Base-by-base conservation (phyloP, 2,797 vertebrate genomes). In the Taenioides sp. region DNA sequence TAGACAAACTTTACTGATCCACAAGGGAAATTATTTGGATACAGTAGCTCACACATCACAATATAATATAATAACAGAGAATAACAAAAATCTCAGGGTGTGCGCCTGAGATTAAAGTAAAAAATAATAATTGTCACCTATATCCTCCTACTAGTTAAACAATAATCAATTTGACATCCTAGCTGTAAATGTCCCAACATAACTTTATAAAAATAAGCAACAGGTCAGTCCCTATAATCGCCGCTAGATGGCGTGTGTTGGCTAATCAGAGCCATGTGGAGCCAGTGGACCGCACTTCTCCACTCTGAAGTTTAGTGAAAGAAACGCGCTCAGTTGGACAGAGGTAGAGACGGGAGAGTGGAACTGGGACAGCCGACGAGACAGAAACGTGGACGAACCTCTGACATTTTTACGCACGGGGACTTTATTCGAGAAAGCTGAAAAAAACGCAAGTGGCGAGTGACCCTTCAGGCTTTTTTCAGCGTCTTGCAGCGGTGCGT, bases 231-330 rank as follows among this genome's bases (percentile, higher is more conserved):
- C 34, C 34, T 10, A 37, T 10, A 34, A 7, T 34, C 69, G 77
- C 23, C 95, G 59, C 86, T 64, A 71, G 93, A 86, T 85, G 94
- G 92, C 92, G 92, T 84, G 88, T 86, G 80, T 18, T 54, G 62
- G 73, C 76, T 80, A 75, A 80, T 83, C 65, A 71, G 86, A 80
- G 72, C 83, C 91, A 90, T 89, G 88, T 91, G 93, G 86, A 75
- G 82, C 62, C 61, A 77, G 79, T 65, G 84, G 86, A 75, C 83
- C 67, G 81, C 58, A 70, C 65, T 37, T 23, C 63, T 65, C 62
- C 37, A 58, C 27, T 27, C 61, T 73, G 79, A 79, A 72, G 86
- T 80, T 78, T 72, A 77, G 28, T 66, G 80, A 81, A 86, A 82
- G 82, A 82, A 76, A 74, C 73, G 82, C 80, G 72, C 73, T 87